Evolutionary conservation across 2,113 vertebrate genomes (phyloP).

Genomic region (Shinisaurus crocodilurus): DNA sequence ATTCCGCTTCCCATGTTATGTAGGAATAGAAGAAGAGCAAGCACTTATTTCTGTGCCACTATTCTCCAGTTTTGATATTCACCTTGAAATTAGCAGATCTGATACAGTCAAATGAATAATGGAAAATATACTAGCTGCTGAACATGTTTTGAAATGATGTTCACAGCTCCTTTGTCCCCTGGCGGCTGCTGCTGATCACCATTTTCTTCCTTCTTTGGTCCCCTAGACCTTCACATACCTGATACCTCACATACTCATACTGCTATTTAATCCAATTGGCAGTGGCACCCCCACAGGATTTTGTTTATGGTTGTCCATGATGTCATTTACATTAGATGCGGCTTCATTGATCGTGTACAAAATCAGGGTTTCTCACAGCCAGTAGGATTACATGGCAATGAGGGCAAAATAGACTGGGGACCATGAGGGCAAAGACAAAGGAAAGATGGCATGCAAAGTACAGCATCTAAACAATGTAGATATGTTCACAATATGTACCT

Average conservation of each 20-base stretch:
- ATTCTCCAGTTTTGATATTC: not conserved
- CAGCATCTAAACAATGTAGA: no score
- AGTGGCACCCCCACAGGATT: not conserved
- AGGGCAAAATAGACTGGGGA: not conserved
- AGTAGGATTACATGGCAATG: not conserved
- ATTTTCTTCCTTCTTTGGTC: no score
- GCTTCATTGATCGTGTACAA: not conserved
- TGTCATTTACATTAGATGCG: not conserved
- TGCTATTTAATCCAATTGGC: not conserved
- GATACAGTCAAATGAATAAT: not conserved
- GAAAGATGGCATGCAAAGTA: not conserved
- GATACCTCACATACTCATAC: not conserved
- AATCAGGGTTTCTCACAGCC: not conserved
- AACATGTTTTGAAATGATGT: not conserved
- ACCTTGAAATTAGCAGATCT: not conserved
- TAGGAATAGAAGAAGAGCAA: not conserved
- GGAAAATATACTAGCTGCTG: not conserved
- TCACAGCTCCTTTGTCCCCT: not conserved
- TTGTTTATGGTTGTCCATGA: not conserved
- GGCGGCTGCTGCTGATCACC: no score
- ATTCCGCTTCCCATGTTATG: not conserved
- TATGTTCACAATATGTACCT: not conserved
- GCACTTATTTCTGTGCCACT: not conserved
- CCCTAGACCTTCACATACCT: not conserved
- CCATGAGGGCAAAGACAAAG: not conserved